phyloP scores from a whole-genome alignment of 2,113 vertebrate species.

The Pedetes capensis region DNA sequence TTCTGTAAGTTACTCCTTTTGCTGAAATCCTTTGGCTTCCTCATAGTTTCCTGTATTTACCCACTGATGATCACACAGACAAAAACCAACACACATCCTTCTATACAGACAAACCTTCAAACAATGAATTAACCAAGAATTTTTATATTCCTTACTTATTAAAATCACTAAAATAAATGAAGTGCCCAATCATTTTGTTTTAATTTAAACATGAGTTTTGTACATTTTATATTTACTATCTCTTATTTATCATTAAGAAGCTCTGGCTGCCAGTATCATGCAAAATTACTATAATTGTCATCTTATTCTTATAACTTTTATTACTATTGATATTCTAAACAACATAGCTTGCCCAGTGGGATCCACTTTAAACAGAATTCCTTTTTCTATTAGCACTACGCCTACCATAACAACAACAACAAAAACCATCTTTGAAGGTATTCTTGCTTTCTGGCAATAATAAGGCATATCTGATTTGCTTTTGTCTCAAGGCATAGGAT shows the following conservation, averaged over 20 bases:
- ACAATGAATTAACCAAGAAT: background rate
- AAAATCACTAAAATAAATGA: conserved; percentile 28
- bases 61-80: background rate
- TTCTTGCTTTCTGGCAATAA: background rate
- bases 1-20: background rate
- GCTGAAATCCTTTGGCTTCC: background rate
- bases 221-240: conserved; percentile 12
- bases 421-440: background rate
- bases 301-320: background rate
- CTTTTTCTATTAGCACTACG: background rate
- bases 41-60: background rate
- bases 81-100: background rate
- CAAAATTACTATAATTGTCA: conserved; percentile 17
- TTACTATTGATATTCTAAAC: background rate
- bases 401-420: no score
- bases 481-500: background rate
- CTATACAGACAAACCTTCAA: background rate
- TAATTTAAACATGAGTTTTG: conserved; percentile 15
- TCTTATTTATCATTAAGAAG: background rate
- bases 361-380: background rate
- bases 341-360: background rate
- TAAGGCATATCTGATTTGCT: background rate
- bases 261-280: background rate
- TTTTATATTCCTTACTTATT: background rate
- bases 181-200: background rate